These are phyloP conservation scores for Drosophila kepulauana DNA, from an alignment of 1,140 invertebrate genomes.

Conservation along the genomic window DNA sequence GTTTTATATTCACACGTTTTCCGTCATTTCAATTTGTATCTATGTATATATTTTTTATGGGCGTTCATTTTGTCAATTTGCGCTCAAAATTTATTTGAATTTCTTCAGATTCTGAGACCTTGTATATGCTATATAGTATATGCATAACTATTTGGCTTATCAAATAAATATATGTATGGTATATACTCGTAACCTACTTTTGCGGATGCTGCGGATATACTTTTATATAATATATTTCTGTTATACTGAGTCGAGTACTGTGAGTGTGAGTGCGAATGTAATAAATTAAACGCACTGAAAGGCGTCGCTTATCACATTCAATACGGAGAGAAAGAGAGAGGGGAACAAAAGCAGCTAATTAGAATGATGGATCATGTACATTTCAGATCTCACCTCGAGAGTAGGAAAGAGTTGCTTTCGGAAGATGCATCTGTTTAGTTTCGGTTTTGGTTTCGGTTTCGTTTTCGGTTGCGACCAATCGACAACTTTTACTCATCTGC, in stretches of 20 bases:
- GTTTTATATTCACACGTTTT: constrained; percentile 22
- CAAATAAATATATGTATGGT: constrained; percentile 14
- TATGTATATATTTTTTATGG: constrained; percentile 27
- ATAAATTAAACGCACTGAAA: constrained; percentile 13
- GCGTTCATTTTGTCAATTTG: constrained; percentile 25
- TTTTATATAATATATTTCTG: not conserved
- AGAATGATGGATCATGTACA: constrained; percentile 39
- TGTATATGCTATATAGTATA: not conserved
- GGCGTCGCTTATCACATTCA: constrained; percentile 12
- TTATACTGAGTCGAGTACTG: not conserved
- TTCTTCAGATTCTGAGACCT: constrained; percentile 10
- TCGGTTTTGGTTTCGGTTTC: not conserved
- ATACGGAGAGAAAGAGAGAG: not conserved
- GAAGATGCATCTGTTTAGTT: constrained; percentile 35
- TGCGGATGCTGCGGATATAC: constrained; percentile 7
- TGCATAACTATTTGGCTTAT: constrained; percentile 1
- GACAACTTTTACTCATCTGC: constrained; percentile 73
- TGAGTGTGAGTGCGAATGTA: not conserved
- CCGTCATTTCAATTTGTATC: constrained; percentile 28
- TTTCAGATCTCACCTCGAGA: constrained; percentile 16
- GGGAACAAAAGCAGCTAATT: constrained; percentile 38
- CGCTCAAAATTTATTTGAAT: constrained; percentile 20
- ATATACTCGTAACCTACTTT: constrained; percentile 6
- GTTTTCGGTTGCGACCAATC: constrained; percentile 10
- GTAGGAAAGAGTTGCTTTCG: constrained; percentile 1